These are phyloP conservation scores for Lepeophtheirus salmonis DNA, from an alignment of 1,140 invertebrate species.

Conservation along the genomic window DNA sequence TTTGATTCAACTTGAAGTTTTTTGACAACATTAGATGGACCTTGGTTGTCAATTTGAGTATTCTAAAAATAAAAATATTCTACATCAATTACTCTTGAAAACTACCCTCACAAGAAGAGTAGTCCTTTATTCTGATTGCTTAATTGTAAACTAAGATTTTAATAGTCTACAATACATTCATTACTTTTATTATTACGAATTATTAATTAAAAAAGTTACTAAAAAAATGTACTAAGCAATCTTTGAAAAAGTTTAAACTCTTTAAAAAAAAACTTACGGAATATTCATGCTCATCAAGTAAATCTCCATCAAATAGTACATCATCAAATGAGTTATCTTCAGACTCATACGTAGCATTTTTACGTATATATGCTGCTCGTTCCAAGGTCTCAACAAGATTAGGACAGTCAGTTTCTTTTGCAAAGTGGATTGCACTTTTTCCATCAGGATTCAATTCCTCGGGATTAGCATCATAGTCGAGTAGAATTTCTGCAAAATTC, in stretches of 20 bases:
- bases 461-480: neutral
- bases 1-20: neutral
- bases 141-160: too few relatives aligned
- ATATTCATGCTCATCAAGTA: neutral
- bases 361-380: neutral
- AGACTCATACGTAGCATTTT: neutral
- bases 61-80: too few relatives aligned
- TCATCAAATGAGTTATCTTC: neutral
- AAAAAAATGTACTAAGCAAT: too few relatives aligned
- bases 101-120: too few relatives aligned
- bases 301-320: neutral
- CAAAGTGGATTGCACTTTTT: neutral
- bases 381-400: neutral
- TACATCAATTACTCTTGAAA: too few relatives aligned
- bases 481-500: neutral
- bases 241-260: too few relatives aligned
- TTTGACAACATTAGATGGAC: neutral
- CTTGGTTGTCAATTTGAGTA: neutral
- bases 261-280: too few relatives aligned
- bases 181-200: too few relatives aligned
- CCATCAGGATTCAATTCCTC: neutral
- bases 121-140: too few relatives aligned
- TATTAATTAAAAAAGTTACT: too few relatives aligned
- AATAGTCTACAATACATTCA: too few relatives aligned
- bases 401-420: neutral